These are phyloP conservation scores for Nebria salina DNA, from an alignment of 2,888 invertebrate genomes.

Conservation along the genomic window DNA sequence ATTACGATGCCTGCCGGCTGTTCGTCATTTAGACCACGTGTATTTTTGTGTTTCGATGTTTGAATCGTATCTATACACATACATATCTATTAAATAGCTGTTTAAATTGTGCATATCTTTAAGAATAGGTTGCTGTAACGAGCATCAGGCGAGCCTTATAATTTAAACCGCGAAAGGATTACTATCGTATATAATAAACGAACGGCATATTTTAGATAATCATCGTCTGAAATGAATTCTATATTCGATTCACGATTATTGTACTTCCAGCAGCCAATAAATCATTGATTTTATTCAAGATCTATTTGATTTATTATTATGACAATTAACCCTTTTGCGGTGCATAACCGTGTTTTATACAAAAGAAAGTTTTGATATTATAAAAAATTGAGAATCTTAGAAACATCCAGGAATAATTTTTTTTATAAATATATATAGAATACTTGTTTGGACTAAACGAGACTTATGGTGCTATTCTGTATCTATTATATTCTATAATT, in stretches of 20 bases:
- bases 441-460: too few relatives aligned
- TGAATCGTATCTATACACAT: background rate
- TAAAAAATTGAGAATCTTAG: too few relatives aligned
- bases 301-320: background rate
- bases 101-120: background rate
- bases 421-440: too few relatives aligned
- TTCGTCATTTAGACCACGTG: background rate
- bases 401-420: too few relatives aligned
- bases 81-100: background rate
- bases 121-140: background rate
- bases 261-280: background rate
- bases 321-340: background rate
- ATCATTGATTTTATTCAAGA: background rate
- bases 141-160: constrained; percentile 6
- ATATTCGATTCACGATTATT: background rate
- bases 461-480: too few relatives aligned
- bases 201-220: background rate
- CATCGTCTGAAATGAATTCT: background rate
- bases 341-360: too few relatives aligned
- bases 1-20: background rate
- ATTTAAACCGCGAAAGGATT: constrained; percentile 29
- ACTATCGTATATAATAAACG: constrained; percentile 25
- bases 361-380: too few relatives aligned
- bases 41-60: background rate
- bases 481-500: too few relatives aligned